These are phyloP conservation scores for Sphecodes monilicornis DNA, from an alignment of 2,888 invertebrate species.

Conservation along the genomic window DNA sequence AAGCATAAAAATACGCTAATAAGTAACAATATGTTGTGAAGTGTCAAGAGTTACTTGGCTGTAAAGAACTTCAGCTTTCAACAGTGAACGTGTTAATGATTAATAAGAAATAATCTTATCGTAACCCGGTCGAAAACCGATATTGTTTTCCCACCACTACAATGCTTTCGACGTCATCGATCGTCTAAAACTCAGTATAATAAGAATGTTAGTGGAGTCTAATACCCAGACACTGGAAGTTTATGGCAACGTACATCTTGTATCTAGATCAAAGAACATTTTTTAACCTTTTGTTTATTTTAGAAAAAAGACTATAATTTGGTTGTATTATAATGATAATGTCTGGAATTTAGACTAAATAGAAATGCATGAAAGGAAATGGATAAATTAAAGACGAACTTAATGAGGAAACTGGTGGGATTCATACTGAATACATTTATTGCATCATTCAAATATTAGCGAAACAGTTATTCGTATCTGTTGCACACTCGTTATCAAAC, in stretches of 20 bases:
- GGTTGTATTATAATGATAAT: too few relatives aligned
- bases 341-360: not conserved
- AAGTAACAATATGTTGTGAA: not conserved
- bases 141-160: not conserved
- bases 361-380: not conserved
- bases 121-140: not conserved
- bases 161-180: not conserved
- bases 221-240: not conserved
- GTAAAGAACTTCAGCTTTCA: not conserved
- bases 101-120: conserved; percentile 1
- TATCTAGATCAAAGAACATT: too few relatives aligned
- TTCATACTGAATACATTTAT: not conserved
- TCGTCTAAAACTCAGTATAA: not conserved
- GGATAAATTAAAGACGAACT: not conserved
- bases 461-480: not conserved
- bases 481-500: not conserved
- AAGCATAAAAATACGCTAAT: not conserved
- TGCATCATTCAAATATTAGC: not conserved
- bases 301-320: too few relatives aligned
- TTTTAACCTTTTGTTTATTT: too few relatives aligned
- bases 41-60: not conserved
- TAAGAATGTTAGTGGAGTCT: not conserved
- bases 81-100: not conserved
- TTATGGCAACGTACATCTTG: not conserved
- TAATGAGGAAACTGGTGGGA: not conserved